Percentiles rank a stretch among this genome's conserved stretches.
These are phyloP conservation scores for Pseudomyrmex cubaensis DNA, from an alignment of 1,140 invertebrate species.

Conservation along the genomic window DNA sequence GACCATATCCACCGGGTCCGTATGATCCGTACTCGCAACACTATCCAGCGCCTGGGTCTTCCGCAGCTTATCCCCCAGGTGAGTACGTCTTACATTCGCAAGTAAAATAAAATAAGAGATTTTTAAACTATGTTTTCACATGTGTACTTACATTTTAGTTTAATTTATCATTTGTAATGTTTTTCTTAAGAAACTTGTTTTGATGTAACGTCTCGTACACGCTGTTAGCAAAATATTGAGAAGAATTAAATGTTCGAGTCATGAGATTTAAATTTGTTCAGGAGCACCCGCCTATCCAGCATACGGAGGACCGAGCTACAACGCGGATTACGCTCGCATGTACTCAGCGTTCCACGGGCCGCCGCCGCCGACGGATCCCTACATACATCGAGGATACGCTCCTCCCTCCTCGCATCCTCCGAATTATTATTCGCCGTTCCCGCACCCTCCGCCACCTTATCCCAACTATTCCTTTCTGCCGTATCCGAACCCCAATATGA, in stretches of 20 bases:
- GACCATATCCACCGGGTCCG: slow-evolving; percentile 84
- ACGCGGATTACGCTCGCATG: slow-evolving; percentile 84
- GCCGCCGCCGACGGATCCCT: slow-evolving; percentile 82
- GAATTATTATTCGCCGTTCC: slow-evolving; percentile 83
- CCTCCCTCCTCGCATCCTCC: slow-evolving; percentile 80
- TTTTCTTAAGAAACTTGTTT: slow-evolving; percentile 36
- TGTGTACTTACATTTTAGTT: not conserved
- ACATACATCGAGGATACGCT: slow-evolving; percentile 82
- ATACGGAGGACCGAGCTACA: slow-evolving; percentile 81
- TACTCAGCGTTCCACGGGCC: slow-evolving; percentile 85
- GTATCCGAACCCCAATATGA: slow-evolving; percentile 82
- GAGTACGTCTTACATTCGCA: slow-evolving; percentile 50
- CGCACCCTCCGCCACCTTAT: slow-evolving; percentile 84
- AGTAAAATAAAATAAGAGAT: not conserved
- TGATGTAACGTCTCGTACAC: too few species aligned
- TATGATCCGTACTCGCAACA: slow-evolving; percentile 86
- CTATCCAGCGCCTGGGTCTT: slow-evolving; percentile 81
- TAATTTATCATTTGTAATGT: slow-evolving; percentile 4
- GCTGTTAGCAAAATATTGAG: too few species aligned
- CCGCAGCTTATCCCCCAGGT: slow-evolving; percentile 81
- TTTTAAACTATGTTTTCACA: not conserved
- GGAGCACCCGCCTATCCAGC: slow-evolving; percentile 81
- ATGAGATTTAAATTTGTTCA: slow-evolving; percentile 61
- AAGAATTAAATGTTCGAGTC: slow-evolving; percentile 29
- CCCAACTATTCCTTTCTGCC: slow-evolving; percentile 84